These are phyloP conservation scores for Ladona fulva DNA, from an alignment of 1,140 invertebrate species.

Conservation along the genomic window DNA sequence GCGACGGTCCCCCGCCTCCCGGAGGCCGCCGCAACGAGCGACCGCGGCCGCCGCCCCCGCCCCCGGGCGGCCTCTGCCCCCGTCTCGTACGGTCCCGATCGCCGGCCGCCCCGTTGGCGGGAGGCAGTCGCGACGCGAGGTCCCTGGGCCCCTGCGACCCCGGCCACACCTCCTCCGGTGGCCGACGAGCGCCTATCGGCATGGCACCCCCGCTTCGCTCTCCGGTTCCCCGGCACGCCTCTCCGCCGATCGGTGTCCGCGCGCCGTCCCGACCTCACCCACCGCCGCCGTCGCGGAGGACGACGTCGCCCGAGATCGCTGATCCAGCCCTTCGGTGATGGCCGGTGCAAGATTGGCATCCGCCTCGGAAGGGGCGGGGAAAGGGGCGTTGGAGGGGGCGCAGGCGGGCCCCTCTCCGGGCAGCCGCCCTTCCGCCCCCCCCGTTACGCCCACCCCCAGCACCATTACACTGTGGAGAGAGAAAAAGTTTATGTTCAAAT, in stretches of 20 bases:
- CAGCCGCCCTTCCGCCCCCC: not conserved
- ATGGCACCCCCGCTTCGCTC: not conserved
- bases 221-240: not conserved
- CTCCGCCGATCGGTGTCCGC: not conserved
- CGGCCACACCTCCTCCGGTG: not conserved
- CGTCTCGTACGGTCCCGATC: not conserved
- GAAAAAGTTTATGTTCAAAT: not conserved
- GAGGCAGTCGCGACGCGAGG: not conserved
- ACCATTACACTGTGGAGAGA: not conserved
- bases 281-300: not conserved
- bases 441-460: not conserved
- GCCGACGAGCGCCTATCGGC: not conserved
- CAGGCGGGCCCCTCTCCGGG: not conserved
- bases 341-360: not conserved
- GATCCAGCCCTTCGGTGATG: not conserved
- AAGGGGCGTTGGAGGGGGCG: not conserved
- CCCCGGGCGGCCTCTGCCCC: not conserved
- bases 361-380: not conserved
- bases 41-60: not conserved
- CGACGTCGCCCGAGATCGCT: not conserved
- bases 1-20: not conserved
- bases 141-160: not conserved
- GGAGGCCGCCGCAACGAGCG: constrained; percentile 2
- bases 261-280: not conserved
- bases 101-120: not conserved